Evolutionary conservation across 1,140 invertebrate species (phyloP).

Genomic region (Rhizoglyphus robini): DNA sequence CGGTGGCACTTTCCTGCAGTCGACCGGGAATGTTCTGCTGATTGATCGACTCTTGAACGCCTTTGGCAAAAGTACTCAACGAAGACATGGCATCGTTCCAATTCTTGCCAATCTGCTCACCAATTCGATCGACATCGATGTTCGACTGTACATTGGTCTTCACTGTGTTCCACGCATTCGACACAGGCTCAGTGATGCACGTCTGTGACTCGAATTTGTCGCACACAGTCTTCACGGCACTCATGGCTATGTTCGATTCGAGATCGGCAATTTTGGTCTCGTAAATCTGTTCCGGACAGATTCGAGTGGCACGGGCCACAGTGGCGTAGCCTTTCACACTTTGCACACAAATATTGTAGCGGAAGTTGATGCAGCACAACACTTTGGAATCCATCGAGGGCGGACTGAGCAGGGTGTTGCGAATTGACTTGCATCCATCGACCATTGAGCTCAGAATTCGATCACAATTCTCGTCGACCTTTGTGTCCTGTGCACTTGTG

Average conservation of each 20-base stretch:
- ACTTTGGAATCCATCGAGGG: background rate
- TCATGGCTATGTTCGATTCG: background rate
- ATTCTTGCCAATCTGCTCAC: background rate
- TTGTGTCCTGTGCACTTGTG: background rate
- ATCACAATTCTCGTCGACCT: background rate
- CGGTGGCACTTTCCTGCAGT: background rate
- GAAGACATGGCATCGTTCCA: slow-evolving; percentile 3
- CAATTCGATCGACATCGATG: slow-evolving; percentile 1
- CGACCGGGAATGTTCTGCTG: background rate
- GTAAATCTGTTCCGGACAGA: background rate
- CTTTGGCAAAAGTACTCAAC: background rate
- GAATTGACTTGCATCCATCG: background rate
- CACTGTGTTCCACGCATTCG: slow-evolving; percentile 52
- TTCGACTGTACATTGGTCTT: slow-evolving; percentile 56
- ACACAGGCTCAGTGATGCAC: background rate
- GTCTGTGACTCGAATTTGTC: background rate
- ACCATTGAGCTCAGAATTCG: background rate
- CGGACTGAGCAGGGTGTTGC: background rate
- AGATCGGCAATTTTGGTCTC: background rate
- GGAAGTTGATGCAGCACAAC: background rate
- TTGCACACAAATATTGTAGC: slow-evolving; percentile 1
- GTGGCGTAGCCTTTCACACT: background rate
- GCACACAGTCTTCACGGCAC: background rate
- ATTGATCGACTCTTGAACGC: background rate
- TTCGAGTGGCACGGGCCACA: background rate